Evolutionary conservation across 2,797 vertebrate genomes (phyloP).

Genomic region (Gambelia wislizenii): DNA sequence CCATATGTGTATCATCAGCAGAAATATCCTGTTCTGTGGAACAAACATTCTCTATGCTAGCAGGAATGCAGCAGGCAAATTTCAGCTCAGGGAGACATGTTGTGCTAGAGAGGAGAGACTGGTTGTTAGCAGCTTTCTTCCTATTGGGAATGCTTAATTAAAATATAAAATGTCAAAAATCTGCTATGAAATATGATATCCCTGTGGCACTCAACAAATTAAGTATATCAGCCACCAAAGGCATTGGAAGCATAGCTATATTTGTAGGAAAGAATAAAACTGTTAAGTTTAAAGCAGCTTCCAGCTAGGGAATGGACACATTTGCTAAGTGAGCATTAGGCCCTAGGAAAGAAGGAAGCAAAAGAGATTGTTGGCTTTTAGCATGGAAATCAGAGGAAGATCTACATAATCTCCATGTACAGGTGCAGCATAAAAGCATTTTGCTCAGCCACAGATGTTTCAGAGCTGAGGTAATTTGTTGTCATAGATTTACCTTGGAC

Average conservation of each 20-base stretch:
- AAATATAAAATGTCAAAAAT: constrained; percentile 20
- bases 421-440: background rate
- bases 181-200: constrained; percentile 17
- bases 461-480: background rate
- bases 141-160: constrained; percentile 8
- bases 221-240: constrained; percentile 29
- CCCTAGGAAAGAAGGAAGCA: background rate
- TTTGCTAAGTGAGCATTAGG: background rate
- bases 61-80: background rate
- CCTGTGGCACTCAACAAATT: constrained; percentile 28
- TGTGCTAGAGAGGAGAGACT: background rate
- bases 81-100: background rate
- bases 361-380: background rate
- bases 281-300: background rate
- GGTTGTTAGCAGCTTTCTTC: background rate
- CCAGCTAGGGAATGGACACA: background rate
- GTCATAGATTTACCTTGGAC: background rate
- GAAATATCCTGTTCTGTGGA: background rate
- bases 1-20: background rate
- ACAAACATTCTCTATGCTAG: background rate
- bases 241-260: background rate
- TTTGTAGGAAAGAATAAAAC: constrained; percentile 1
- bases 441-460: constrained; percentile 2
- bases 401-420: background rate
- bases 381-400: background rate